These are phyloP conservation scores for Abrostola triplasia DNA, from an alignment of 2,888 invertebrate species.

Conservation along the genomic window DNA sequence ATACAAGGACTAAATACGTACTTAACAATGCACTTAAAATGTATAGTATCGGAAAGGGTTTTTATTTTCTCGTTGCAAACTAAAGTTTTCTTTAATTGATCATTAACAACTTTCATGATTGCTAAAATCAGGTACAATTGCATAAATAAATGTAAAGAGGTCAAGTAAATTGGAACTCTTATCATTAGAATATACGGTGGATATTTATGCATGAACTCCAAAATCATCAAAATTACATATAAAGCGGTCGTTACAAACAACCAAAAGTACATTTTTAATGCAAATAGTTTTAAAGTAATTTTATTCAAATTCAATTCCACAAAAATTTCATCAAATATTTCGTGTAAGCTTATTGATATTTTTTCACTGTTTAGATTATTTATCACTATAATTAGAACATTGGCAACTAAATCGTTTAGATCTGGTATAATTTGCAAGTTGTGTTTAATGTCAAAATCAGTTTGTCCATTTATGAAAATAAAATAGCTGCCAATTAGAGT, in stretches of 20 bases:
- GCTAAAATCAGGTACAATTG: conserved; percentile 66
- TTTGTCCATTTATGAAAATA: conserved; percentile 12
- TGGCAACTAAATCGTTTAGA: conserved; percentile 40
- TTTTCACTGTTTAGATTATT: conserved; percentile 28
- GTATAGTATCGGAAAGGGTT: conserved; percentile 5
- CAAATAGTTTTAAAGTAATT: conserved; percentile 44
- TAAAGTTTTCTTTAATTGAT: conserved; percentile 24
- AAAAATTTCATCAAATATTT: conserved; percentile 34
- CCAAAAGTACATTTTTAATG: conserved; percentile 65
- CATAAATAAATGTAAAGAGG: conserved; percentile 63
- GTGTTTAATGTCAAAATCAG: conserved; percentile 25
- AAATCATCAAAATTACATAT: conserved; percentile 51
- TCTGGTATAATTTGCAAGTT: conserved; percentile 40
- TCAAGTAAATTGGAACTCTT: conserved; percentile 67
- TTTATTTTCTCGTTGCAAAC: conserved; percentile 10
- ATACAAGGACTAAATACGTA: conserved; percentile 38
- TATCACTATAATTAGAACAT: conserved; percentile 37
- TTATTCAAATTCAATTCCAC: conserved; percentile 27
- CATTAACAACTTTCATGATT: conserved; percentile 57
- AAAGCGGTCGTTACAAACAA: conserved; percentile 47
- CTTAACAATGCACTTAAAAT: neutral
- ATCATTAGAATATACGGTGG: conserved; percentile 61
- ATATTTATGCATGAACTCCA: conserved; percentile 58
- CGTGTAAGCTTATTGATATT: conserved; percentile 12
- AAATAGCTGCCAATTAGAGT: conserved; percentile 28